Conservation (phyloP, 2,113 vertebrate species). For the Nycticorax nycticorax region DNA sequence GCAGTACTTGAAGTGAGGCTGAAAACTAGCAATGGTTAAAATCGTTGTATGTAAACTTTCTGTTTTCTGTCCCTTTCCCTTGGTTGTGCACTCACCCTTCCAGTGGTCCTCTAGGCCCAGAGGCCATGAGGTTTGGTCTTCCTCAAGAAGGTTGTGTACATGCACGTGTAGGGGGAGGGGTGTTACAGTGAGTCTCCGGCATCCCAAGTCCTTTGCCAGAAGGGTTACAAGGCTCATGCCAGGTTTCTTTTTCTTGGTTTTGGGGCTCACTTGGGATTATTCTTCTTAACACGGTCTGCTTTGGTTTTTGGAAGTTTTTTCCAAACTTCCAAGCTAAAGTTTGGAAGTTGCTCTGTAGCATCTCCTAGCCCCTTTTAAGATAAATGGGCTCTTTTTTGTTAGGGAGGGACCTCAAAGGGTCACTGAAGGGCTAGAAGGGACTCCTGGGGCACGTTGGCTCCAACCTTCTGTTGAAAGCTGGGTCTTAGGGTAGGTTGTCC, state of each 20-base stretch:
- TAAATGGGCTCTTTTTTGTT: not conserved
- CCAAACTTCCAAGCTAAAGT: not conserved
- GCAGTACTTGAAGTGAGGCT: not conserved
- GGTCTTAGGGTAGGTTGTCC: not conserved
- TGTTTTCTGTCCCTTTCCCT: not conserved
- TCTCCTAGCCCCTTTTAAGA: not conserved
- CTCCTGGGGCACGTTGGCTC: not conserved
- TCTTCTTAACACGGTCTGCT: not conserved
- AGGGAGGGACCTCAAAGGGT: not conserved
- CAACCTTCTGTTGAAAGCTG: not conserved
- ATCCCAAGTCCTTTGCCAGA: not conserved
- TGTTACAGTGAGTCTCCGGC: not conserved
- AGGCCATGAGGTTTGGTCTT: not conserved
- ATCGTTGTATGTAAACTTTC: not conserved
- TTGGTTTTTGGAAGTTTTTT: not conserved
- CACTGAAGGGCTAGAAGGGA: not conserved
- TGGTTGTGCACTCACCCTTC: not conserved
- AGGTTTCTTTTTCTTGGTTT: not conserved
- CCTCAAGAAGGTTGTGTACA: not conserved
- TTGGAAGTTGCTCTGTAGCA: not conserved
- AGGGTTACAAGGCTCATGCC: not conserved
- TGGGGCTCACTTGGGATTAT: not conserved
- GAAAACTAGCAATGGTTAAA: not conserved
- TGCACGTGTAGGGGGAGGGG: rapidly evolving
- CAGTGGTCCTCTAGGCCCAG: not conserved